Conservation (phyloP, 2,888 invertebrate species). For the Rambutsinella grinnellia region DNA sequence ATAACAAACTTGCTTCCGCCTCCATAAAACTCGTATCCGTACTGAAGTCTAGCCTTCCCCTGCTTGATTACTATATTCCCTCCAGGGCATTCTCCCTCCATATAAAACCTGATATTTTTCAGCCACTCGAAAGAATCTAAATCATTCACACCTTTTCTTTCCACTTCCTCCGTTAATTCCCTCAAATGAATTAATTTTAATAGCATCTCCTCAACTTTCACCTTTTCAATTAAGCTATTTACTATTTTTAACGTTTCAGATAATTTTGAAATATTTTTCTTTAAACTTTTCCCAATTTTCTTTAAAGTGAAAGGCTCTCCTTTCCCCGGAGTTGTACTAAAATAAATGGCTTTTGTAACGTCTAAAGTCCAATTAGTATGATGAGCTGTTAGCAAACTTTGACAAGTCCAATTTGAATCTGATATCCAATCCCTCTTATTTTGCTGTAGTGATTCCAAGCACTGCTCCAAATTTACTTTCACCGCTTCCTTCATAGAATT, state of each 20-base stretch:
- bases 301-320: slow-evolving; percentile 10
- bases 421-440: background rate
- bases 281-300: slow-evolving; percentile 1
- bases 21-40: slow-evolving; percentile 4
- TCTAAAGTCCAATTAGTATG: slow-evolving; percentile 24
- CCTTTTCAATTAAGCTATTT: no score
- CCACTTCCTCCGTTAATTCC: slow-evolving; percentile 14
- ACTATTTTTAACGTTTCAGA: background rate
- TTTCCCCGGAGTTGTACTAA: background rate
- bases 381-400: slow-evolving; percentile 5
- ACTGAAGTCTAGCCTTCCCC: slow-evolving; percentile 3
- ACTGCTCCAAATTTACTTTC: background rate
- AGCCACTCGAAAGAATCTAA: slow-evolving; percentile 24
- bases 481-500: background rate
- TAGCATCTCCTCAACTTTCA: background rate
- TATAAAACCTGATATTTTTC: slow-evolving; percentile 7
- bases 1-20: background rate
- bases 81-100: background rate
- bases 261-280: background rate
- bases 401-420: background rate
- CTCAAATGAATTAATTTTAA: background rate
- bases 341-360: background rate
- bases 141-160: background rate
- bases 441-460: slow-evolving; percentile 1
- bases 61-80: background rate